Evolutionary conservation across 2,113 vertebrate genomes (phyloP), one percentile per base, ranked within the genome.

Genomic region (Engystomops pustulosus): DNA sequence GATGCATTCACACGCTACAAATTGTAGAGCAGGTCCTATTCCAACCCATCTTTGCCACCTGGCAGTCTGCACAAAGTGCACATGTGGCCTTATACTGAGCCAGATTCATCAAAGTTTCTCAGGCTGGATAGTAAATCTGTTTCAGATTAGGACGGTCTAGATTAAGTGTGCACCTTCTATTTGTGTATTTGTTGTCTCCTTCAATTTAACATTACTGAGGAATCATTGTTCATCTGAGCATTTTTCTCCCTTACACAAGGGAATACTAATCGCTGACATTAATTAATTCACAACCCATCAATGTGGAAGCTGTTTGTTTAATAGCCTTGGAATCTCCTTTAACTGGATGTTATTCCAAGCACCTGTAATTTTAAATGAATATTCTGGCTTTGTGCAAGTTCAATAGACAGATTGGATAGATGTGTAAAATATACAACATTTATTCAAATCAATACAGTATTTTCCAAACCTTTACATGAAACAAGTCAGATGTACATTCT

Each of bases 371-470:
- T 25, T 38, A 23, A 70, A n/a, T 1, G 14, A 69, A 38, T 38
- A 70, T 38, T n/a, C 36, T 67, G 6, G 14, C 11, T 70, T 9
- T 23, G 20, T n/a, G 7, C 44, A 10, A 70, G 5, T 70, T 41
- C 68, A 38, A 18, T 11, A 41, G 27, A 25, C 68, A 41, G 3
- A 23, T 41, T 41, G 3, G 10, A 23, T 70, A 70, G 68, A 70
- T 70, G 34, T 70, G 68, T 70, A 44, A 44, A 49, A 32, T 76
- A 49, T 76, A 20, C 25, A 20, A 30, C 25, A 49, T 75, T 51
- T 49, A 67, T 67, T 67, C 11, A 67, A 67, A 67, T 36, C 62
- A 67, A 67, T 67, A 20, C 32, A 27, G 36, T 76, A 76, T 53
- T 76, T 30, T 76, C 9, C 72, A 76, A 18, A 76, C 10, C 27